A percentile compares a stretch with the other conserved stretches of the same genome.
Evolutionary conservation across 2,888 invertebrate genomes (phyloP).

Genomic region (Lobophora halterata): DNA sequence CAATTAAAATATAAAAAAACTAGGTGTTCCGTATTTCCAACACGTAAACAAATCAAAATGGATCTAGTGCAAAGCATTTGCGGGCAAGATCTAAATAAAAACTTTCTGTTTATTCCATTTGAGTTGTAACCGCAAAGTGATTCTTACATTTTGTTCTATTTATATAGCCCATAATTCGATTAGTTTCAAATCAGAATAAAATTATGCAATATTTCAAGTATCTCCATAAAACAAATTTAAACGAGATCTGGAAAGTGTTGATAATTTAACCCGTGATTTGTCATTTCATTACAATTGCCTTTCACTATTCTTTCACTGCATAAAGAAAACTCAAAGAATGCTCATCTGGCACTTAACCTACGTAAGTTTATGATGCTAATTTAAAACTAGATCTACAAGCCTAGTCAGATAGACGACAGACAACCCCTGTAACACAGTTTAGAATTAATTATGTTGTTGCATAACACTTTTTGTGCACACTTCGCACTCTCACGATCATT

Average conservation of each 20-base stretch:
- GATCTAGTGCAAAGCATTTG: constrained; percentile 8
- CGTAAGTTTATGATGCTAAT: no score
- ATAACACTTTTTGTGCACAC: constrained; percentile 29
- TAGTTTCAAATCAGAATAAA: not conserved
- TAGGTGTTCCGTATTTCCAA: not conserved
- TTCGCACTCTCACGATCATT: constrained; percentile 52
- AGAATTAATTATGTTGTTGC: constrained; percentile 28
- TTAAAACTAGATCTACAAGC: no score
- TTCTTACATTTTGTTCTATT: not conserved
- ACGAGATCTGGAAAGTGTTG: constrained; percentile 56
- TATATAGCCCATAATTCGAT: not conserved
- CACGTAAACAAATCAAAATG: not conserved
- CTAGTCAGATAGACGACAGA: no score
- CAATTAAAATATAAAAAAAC: no score
- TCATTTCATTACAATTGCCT: constrained; percentile 51
- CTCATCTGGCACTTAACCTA: no score
- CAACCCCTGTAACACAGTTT: no score
- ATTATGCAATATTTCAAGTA: constrained; percentile 21
- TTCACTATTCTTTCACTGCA: constrained; percentile 61
- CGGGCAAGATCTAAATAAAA: constrained; percentile 4
- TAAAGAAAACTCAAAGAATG: no score
- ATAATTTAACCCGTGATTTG: constrained; percentile 47
- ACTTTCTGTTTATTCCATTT: not conserved
- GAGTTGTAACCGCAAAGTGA: constrained; percentile 3
- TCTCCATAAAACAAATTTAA: constrained; percentile 33